Evolutionary conservation across 2,113 vertebrate genomes (phyloP), one percentile per base, ranked within the genome.

Genomic region (Brachirus orientalis): DNA sequence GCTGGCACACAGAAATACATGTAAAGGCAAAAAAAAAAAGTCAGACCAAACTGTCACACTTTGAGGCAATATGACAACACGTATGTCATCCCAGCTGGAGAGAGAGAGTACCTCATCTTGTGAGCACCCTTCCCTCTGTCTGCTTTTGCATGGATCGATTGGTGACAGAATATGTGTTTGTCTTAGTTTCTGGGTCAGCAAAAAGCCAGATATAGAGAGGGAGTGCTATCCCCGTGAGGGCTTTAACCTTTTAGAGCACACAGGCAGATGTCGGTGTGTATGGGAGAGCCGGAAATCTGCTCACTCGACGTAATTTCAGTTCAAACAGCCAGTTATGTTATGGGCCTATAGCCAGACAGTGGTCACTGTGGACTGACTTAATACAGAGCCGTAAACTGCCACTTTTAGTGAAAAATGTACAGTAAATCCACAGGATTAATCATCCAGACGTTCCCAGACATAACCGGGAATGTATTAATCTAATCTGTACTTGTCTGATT

Each of bases 181-280:
- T 79, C 74, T 81, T 77, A 46, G 68, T 72, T 84, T 82, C 59
- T 80, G 79, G 83, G 79, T 92, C 90, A 90, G 89, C 87, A 92
- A 73, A 91, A 86, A 6, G 7, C 37, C 63, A 50, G 71, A 64
- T 63, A 66, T 48, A 56, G 57, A 43, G 47, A 75, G 62, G 62
- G 72, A 81, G 77, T 38, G 45, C 20, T 28, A 8, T 72, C 72
- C 67, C 77, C 4, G 2, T 0, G 12, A 72, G 82, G 65, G 50
- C 19, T 64, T 77, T 66, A 72, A 73, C 78, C 63, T 76, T 70
- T 74, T 56, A 76, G 66, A 79, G 71, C 46, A 33, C 44, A 54
- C 59, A 33, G 72, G 55, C 59, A 16, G 55, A 75, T 74, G 71
- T 66, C 3, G 6, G 37, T 72, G 53, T 52, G 43, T 46, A 16